Evolutionary conservation across 2,113 vertebrate genomes (phyloP).

Genomic region (Ochotona princeps): DNA sequence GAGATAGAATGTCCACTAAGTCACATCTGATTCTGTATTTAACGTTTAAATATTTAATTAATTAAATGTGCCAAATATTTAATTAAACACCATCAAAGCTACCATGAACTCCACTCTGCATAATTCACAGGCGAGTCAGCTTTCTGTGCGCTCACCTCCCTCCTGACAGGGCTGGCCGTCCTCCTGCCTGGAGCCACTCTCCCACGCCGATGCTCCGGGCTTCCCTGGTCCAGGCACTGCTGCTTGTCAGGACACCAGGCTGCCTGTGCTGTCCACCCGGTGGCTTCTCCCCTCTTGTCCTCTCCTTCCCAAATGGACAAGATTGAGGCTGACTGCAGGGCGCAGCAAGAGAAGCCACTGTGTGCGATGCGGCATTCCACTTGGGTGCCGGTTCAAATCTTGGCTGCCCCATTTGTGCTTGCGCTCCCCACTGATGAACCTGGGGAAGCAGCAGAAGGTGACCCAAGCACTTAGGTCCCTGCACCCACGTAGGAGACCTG

Average conservation of each 20-base stretch:
- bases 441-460: too few species aligned
- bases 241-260: neutral
- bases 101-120: conserved; percentile 80
- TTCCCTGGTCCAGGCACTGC: neutral
- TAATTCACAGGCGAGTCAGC: conserved; percentile 80
- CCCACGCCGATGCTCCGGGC: too few species aligned
- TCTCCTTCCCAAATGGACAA: neutral
- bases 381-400: too few species aligned
- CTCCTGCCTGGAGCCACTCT: neutral
- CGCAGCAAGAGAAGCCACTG: too few species aligned
- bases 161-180: conserved; percentile 35
- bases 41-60: conserved; percentile 89
- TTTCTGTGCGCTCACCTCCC: neutral
- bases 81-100: conserved; percentile 86
- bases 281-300: too few species aligned
- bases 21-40: conserved; percentile 87
- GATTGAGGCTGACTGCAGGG: neutral
- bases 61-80: conserved; percentile 89
- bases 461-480: too few species aligned
- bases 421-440: too few species aligned
- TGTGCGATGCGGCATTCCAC: too few species aligned
- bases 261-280: neutral
- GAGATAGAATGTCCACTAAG: conserved; percentile 86
- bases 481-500: too few species aligned
- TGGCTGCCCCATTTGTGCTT: too few species aligned